Evolutionary conservation across 2,113 vertebrate genomes (phyloP), one percentile per base, ranked within the genome.

Genomic region (Megaceryle torquata): DNA sequence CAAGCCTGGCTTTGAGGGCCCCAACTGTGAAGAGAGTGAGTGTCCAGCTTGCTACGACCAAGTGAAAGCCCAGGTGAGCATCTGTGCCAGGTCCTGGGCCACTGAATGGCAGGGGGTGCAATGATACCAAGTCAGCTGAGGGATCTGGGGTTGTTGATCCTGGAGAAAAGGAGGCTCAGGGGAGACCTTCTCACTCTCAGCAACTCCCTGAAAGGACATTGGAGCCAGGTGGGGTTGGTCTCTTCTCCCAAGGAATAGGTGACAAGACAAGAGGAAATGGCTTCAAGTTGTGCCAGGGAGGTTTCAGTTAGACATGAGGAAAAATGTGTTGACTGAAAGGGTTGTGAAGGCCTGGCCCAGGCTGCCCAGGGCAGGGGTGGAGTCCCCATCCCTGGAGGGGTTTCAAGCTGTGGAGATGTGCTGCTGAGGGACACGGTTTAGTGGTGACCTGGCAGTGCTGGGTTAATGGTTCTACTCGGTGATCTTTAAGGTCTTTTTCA

Each of bases 11-110:
- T 99, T 98, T 5, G 97, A 98, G 37, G 99, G 99, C 19, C 95
- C 89, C 50, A 97, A 16, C 95, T 99, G 99, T 53, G 98, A 98
- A 15, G 97, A 89, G 0, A 95, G 96, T 4, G 83, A 75, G 65
- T 99, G 99, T 79, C 99, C 99, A 0, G 91, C 97, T 77, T 99
- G 99, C 92, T 99, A 99, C 19, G n/a, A 78, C 70, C 97, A 98
- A 72, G 97, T 99, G 95, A 98, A 98, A 92, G 80, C 5, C 61
- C 98, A 98, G 99, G 99, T 99, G 88, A 44, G 96, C 39, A 44
- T 68, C 48, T 41, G 18, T 91, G 78, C 29, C 24, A 61, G 60
- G n/a, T 15, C 15, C 2, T 2, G 81, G 37, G 41, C 77, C 69
- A 37, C 78, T 41, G 39, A 60, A 19, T 11, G 21, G 57, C 33